Conservation (phyloP, 2,113 vertebrate species). For the Megalops atlanticus region DNA sequence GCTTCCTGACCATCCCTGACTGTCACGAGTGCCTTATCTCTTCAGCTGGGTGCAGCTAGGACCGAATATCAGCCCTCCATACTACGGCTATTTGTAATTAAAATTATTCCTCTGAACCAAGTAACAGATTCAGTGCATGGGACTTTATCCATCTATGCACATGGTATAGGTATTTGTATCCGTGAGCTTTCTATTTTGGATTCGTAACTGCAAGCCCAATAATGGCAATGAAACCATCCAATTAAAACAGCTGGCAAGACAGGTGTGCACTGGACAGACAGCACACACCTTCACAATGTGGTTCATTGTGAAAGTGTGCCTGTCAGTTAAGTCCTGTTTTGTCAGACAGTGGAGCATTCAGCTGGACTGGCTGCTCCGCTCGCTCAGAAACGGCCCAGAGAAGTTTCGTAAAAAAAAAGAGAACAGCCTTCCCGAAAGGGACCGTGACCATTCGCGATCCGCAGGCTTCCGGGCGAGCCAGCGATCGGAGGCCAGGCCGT, state of each 20-base stretch:
- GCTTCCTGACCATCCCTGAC: too few relatives aligned
- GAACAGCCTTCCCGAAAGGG: not conserved
- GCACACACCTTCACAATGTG: not conserved
- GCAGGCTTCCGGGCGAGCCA: not conserved
- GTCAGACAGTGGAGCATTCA: not conserved
- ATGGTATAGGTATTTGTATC: too few relatives aligned
- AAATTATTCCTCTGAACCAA: too few relatives aligned
- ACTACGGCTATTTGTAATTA: too few relatives aligned
- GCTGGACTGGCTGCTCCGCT: not conserved
- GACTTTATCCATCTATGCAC: not conserved
- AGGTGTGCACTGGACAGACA: not conserved
- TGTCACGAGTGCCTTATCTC: conserved; percentile 28
- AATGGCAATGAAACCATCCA: not conserved
- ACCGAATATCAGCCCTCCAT: too few relatives aligned
- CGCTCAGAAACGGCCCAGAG: not conserved
- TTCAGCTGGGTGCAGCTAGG: not conserved
- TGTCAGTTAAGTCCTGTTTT: not conserved
- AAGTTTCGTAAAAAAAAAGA: not conserved
- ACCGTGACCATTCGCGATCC: not conserved
- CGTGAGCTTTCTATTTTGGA: too few relatives aligned
- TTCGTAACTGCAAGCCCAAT: not conserved
- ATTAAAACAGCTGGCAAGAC: not conserved
- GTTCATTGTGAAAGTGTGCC: not conserved
- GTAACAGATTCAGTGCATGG: too few relatives aligned
- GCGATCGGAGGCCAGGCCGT: not conserved